phyloP scores from a whole-genome alignment of 1,140 invertebrate species.

The Papilio machaon region DNA sequence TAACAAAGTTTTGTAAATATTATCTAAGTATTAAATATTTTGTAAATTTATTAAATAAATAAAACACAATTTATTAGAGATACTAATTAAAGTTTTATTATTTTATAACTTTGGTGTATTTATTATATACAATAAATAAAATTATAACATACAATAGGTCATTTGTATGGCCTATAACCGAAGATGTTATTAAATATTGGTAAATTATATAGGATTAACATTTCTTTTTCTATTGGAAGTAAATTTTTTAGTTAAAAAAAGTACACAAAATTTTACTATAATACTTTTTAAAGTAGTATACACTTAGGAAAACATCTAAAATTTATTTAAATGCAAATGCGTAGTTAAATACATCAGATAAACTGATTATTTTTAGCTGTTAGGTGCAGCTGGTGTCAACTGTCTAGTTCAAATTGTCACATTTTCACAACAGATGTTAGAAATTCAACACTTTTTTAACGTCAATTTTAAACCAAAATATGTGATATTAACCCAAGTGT shows the following conservation, averaged over 20 bases:
- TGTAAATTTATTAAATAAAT: conserved; percentile 52
- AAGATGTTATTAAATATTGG: neutral
- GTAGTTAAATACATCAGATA: neutral
- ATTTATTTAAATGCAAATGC: conserved; percentile 6
- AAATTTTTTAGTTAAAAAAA: conserved; percentile 1
- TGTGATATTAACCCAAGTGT: neutral
- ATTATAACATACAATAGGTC: conserved; percentile 62
- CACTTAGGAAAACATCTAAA: neutral
- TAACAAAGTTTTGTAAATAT: conserved; percentile 57
- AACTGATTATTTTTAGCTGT: neutral
- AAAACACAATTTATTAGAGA: conserved; percentile 67
- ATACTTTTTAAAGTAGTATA: neutral
- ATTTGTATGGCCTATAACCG: conserved; percentile 51
- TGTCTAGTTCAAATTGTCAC: neutral
- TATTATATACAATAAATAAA: conserved; percentile 79
- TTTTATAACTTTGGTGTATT: conserved; percentile 80
- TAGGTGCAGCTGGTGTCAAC: neutral
- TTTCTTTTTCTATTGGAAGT: neutral
- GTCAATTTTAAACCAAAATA: neutral
- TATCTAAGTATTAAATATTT: conserved; percentile 56
- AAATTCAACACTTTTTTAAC: no score
- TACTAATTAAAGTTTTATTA: conserved; percentile 75
- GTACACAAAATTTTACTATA: conserved; percentile 16
- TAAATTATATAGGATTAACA: neutral
- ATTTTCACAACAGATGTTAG: no score